Conservation (phyloP, 2,888 invertebrate species). For the Brenthis hecate region DNA sequence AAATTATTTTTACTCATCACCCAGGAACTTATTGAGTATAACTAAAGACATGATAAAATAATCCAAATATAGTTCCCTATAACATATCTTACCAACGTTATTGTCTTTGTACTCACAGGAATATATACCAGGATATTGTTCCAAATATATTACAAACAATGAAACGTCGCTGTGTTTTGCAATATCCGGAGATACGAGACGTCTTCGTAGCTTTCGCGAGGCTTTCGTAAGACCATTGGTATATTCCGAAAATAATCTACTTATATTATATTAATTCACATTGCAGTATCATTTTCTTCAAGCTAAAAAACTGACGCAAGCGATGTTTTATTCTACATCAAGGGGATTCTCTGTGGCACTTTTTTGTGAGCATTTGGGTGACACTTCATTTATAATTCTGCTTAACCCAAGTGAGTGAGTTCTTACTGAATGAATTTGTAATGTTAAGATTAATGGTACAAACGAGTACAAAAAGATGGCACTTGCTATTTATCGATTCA, state of each 20-base stretch:
- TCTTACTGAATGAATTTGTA: conserved; percentile 80
- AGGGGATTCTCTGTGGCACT: conserved; percentile 68
- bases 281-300: conserved; percentile 53
- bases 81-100: too few species aligned
- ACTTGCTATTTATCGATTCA: conserved; percentile 28
- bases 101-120: background rate
- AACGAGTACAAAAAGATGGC: conserved; percentile 27
- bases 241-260: conserved; percentile 55
- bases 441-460: conserved; percentile 72
- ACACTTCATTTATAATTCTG: conserved; percentile 81
- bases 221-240: conserved; percentile 19
- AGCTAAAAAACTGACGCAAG: conserved; percentile 68
- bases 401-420: conserved; percentile 80
- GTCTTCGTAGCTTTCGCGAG: conserved; percentile 13
- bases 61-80: too few species aligned
- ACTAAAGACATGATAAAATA: too few species aligned
- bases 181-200: conserved; percentile 30
- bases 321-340: conserved; percentile 50
- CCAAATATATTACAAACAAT: conserved; percentile 29
- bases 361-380: conserved; percentile 70
- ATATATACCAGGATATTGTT: conserved; percentile 18
- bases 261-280: conserved; percentile 55
- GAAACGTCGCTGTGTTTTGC: conserved; percentile 24
- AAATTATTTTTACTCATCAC: too few species aligned
- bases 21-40: too few species aligned